Conservation (phyloP, 1,140 invertebrate genomes). For the Philotrypesis tridentata region DNA sequence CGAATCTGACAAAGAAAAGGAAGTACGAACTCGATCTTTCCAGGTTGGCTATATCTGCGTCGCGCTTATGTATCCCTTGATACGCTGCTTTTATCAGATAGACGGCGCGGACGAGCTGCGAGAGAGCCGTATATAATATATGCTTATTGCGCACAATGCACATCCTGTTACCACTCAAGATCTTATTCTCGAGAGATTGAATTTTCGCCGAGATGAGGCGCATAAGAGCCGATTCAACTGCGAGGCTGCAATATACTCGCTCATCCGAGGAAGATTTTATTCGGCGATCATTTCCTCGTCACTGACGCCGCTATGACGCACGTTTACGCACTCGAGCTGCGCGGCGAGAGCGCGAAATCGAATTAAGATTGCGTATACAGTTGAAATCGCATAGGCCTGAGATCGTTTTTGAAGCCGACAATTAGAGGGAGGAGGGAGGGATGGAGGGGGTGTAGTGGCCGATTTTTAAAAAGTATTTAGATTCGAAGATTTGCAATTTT, state of each 20-base stretch:
- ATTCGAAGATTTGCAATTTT: too few species aligned
- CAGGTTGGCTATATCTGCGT: not conserved
- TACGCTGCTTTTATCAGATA: not conserved
- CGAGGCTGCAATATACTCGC: not conserved
- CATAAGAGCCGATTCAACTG: too few species aligned
- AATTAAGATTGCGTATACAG: too few species aligned
- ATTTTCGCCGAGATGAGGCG: too few species aligned
- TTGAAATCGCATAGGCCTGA: too few species aligned
- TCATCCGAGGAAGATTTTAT: not conserved
- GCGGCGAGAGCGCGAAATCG: too few species aligned
- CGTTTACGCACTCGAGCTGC: not conserved
- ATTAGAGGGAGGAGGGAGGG: too few species aligned
- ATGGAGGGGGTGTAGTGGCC: too few species aligned
- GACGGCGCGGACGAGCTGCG: too few species aligned
- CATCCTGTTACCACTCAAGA: not conserved
- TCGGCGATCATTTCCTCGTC: not conserved
- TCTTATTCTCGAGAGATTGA: not conserved
- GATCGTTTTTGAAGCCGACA: too few species aligned
- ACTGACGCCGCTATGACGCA: not conserved
- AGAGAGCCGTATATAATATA: not conserved
- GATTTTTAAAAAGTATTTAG: too few species aligned
- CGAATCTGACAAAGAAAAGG: slow-evolving; percentile 9
- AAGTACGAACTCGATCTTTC: slow-evolving; percentile 7
- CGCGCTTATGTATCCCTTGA: not conserved
- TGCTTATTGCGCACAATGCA: not conserved